Percentiles rank a stretch among this genome's conserved stretches.
Conservation (phyloP, 2,888 invertebrate genomes). For the Neria commutata region DNA sequence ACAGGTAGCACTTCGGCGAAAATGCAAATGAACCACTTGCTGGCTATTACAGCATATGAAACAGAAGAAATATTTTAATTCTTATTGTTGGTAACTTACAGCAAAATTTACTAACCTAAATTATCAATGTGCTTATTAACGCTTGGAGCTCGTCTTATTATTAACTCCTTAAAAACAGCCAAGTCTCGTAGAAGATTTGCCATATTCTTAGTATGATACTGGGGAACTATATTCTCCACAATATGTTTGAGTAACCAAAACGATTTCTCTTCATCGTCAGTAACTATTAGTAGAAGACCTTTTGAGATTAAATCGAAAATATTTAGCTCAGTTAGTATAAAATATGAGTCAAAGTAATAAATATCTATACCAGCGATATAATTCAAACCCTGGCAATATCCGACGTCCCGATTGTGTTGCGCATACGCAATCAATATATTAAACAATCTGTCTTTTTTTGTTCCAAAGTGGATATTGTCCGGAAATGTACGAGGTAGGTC, state of each 20-base stretch:
- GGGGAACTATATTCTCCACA: constrained; percentile 84
- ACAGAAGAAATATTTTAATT: background rate
- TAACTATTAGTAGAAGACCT: constrained; percentile 82
- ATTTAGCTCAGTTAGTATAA: background rate
- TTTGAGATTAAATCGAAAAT: constrained; percentile 10
- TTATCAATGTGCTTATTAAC: constrained; percentile 81
- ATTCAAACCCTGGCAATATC: constrained; percentile 95
- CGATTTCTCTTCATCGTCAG: constrained; percentile 87
- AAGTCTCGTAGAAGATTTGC: constrained; percentile 87
- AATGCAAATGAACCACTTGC: constrained; percentile 95
- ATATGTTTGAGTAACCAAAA: constrained; percentile 93
- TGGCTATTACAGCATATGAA: constrained; percentile 90
- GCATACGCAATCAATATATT: constrained; percentile 89
- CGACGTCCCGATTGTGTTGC: constrained; percentile 83
- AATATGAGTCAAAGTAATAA: background rate
- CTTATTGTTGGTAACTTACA: too few species aligned
- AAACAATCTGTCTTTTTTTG: constrained; percentile 74
- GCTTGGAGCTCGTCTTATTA: constrained; percentile 80
- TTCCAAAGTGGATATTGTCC: constrained; percentile 90
- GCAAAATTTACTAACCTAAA: constrained; percentile 65
- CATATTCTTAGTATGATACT: constrained; percentile 91
- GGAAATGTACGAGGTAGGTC: constrained; percentile 94
- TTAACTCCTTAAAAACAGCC: constrained; percentile 85
- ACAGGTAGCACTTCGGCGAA: constrained; percentile 92
- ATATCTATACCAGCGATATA: constrained; percentile 77